phyloP scores from a whole-genome alignment of 2,888 invertebrate species.

The Hypercompe scribonia region DNA sequence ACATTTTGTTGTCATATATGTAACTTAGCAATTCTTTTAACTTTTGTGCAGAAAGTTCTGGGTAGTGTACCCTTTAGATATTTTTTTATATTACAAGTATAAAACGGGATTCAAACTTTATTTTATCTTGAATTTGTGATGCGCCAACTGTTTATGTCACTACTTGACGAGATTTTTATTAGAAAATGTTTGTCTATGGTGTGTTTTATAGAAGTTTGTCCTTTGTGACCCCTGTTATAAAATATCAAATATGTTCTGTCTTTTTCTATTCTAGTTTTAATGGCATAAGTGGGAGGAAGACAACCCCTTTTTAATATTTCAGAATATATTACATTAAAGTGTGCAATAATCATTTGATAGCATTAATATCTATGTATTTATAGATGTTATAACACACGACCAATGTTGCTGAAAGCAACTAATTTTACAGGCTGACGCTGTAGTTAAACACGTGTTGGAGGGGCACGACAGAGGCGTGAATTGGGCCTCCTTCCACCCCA shows the following conservation, averaged over 20 bases:
- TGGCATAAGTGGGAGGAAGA: not conserved
- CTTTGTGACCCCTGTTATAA: not conserved
- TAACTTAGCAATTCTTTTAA: too few relatives aligned
- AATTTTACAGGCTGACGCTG: slow-evolving; percentile 92
- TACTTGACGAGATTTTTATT: not conserved
- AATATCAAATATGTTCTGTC: not conserved
- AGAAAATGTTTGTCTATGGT: not conserved
- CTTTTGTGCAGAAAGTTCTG: too few relatives aligned
- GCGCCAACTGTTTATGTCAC: not conserved
- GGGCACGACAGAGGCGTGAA: slow-evolving; percentile 99
- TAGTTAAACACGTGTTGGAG: slow-evolving; percentile 95
- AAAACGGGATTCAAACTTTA: too few relatives aligned
- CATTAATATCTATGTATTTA: slow-evolving; percentile 49
- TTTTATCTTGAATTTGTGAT: too few relatives aligned
- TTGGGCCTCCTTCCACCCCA: slow-evolving; percentile 99
- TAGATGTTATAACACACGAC: slow-evolving; percentile 53
- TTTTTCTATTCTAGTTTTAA: not conserved
- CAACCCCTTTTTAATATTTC: not conserved
- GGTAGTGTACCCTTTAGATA: too few relatives aligned
- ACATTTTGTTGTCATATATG: not conserved
- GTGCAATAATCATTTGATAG: slow-evolving; percentile 13
- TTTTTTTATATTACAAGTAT: too few relatives aligned
- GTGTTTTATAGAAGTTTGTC: not conserved
- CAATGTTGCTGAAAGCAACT: slow-evolving; percentile 56
- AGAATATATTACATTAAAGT: not conserved